Base-by-base conservation (phyloP, 2,797 vertebrate genomes). In the Harpagifer antarcticus region DNA sequence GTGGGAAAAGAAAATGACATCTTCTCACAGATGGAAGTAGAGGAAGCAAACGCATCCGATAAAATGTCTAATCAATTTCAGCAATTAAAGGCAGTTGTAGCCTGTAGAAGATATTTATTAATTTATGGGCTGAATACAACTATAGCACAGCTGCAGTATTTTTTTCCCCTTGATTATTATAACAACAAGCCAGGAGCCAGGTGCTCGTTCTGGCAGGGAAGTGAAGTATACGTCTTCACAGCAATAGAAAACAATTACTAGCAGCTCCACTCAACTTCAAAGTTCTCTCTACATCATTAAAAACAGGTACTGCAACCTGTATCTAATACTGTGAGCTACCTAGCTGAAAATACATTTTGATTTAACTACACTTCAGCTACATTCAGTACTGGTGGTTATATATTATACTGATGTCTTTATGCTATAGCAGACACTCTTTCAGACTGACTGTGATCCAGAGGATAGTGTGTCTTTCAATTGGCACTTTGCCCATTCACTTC, bases 51-150 rank as follows among this genome's bases (percentile, higher is more conserved):
- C 66, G 60, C 72, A 82, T 83, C 73, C 47, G 45, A 86, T 89
- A 88, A 93, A 84, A 59, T 67, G 76, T 91, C 84, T 65, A 79
- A 89, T 92, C 88, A 86, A 82, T 88, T 91, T 85, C 60, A 59
- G 65, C 83, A 78, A 85, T 86, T 79, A 82, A 86, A 84, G 72
- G 23, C 74, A 86, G 68, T 85, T 83, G 72, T 80, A 75, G 66
- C 54, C 56, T 45, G 64, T 66, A 20, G 66, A 85, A 88, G 60
- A 84, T 82, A 86, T 88, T 85, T 90, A 90, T 90, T 87, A 81
- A 86, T 90, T 82, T 78, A 81, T 37, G 10, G 71, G 78, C 68
- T 87, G 85, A 85, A 90, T 88, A 80, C 83, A 82, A 76, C 54
- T 78, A 68, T 63, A 79, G 78, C 76, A 80, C 87, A 91, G 85